Percentiles rank a stretch among this genome's conserved stretches.
These are phyloP conservation scores for Limnephilus lunatus DNA, from an alignment of 2,888 invertebrate genomes.

Conservation along the genomic window DNA sequence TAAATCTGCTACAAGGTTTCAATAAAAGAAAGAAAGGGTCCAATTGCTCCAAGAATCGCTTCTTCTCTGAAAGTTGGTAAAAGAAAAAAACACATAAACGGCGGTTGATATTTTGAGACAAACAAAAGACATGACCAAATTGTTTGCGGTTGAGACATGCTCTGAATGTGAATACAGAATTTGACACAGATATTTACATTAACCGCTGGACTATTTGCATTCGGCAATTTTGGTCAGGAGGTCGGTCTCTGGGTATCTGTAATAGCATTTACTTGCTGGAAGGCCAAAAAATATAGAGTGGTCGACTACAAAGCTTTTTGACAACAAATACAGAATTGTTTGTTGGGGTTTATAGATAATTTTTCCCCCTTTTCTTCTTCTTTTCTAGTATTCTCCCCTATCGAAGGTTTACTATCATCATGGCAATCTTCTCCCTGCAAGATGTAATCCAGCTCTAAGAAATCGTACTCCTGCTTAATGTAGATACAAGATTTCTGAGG, in stretches of 20 bases:
- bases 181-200: neutral
- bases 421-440: too few relatives aligned
- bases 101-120: neutral
- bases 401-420: neutral
- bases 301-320: neutral
- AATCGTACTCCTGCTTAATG: too few relatives aligned
- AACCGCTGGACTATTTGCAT: slow-evolving; percentile 22
- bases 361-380: neutral
- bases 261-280: neutral
- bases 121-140: neutral
- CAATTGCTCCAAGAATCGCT: neutral
- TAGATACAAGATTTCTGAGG: too few relatives aligned
- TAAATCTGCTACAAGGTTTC: too few relatives aligned
- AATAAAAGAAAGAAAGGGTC: neutral
- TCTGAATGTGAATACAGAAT: neutral
- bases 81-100: neutral
- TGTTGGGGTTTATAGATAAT: too few relatives aligned
- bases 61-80: neutral
- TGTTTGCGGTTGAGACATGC: neutral
- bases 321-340: neutral
- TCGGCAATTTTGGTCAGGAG: slow-evolving; percentile 26
- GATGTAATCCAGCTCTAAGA: too few relatives aligned
- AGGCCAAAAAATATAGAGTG: neutral
- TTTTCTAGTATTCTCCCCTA: neutral
- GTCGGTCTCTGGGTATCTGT: neutral